phyloP scores from a whole-genome alignment of 2,113 vertebrate species.

The Proteles cristata region DNA sequence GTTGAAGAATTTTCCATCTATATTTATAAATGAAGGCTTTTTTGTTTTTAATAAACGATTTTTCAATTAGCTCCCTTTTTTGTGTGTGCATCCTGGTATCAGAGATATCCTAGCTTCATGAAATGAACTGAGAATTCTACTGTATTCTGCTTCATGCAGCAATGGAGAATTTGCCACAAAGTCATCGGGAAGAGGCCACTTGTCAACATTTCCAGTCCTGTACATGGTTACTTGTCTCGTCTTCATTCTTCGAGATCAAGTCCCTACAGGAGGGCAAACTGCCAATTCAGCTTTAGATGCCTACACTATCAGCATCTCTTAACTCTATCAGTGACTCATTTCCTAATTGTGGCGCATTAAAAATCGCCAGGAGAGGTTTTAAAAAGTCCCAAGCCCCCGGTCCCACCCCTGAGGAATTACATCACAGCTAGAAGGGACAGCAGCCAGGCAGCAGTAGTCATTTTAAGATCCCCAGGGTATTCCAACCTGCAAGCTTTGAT shows the following conservation, averaged over 20 bases:
- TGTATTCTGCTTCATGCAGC: background rate
- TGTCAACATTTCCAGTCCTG: background rate
- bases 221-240: background rate
- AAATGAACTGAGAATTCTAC: background rate
- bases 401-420: background rate
- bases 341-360: too few species aligned
- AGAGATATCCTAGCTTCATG: background rate
- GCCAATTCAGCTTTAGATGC: background rate
- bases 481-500: background rate
- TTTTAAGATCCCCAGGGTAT: background rate
- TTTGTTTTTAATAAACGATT: background rate
- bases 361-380: background rate
- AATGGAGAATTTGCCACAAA: background rate
- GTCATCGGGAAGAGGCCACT: background rate
- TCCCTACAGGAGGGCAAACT: background rate
- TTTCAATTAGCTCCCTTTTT: background rate
- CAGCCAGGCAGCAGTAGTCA: background rate
- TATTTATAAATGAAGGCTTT: background rate
- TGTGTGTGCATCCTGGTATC: background rate
- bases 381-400: background rate
- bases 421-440: background rate
- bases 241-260: background rate
- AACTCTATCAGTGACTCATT: background rate
- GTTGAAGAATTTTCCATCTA: background rate
- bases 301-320: background rate